phyloP scores from a whole-genome alignment of 2,113 vertebrate species.

The Bufo gargarizans region DNA sequence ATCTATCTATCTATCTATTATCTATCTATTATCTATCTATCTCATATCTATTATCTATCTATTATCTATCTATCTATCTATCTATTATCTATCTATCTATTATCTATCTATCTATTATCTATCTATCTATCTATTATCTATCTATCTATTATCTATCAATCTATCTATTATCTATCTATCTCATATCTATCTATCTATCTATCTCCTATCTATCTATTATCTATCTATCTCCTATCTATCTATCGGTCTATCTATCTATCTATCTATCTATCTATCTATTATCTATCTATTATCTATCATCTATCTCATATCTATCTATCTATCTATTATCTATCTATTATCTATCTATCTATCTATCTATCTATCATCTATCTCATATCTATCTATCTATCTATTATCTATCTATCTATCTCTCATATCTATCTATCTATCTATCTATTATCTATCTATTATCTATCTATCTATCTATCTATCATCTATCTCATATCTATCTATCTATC shows the following conservation, averaged over 20 bases:
- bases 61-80: background rate
- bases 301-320: background rate
- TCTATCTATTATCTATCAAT: no score
- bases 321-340: background rate
- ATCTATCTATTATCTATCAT: background rate
- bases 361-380: background rate
- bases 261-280: background rate
- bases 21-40: background rate
- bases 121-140: no score
- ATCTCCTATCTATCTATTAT: no score
- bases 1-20: no score
- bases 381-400: background rate
- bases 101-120: no score
- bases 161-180: background rate
- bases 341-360: no score
- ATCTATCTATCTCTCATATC: no score
- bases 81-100: background rate
- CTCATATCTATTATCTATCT: background rate
- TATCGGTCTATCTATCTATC: background rate
- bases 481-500: background rate
- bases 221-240: no score
- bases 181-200: background rate
- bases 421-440: no score
- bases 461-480: no score
- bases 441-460: background rate